phyloP scores from a whole-genome alignment of 2,113 vertebrate genomes.

The Gallinago jamesoni region DNA sequence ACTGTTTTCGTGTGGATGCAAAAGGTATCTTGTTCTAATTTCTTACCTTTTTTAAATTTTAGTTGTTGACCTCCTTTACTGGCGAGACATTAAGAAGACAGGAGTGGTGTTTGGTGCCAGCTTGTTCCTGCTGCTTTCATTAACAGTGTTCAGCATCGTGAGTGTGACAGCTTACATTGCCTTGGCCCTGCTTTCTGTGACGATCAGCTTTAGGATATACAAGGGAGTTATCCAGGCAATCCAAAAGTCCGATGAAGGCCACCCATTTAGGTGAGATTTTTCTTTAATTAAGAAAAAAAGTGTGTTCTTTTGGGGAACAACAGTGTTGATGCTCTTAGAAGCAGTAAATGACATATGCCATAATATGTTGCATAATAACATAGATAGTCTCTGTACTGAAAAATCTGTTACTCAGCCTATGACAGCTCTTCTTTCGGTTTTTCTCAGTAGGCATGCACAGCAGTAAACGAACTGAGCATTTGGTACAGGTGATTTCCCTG shows the following conservation, averaged over 20 bases:
- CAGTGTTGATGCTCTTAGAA: neutral
- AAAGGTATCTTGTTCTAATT: conserved; percentile 50
- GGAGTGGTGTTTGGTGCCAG: conserved; percentile 92
- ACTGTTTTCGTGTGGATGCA: neutral
- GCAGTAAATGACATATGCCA: neutral
- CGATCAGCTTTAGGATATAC: conserved; percentile 97
- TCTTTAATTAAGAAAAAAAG: neutral
- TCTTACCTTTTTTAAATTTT: conserved; percentile 29
- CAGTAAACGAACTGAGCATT: neutral
- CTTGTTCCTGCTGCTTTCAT: conserved; percentile 92
- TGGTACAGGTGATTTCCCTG: neutral
- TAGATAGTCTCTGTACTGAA: neutral
- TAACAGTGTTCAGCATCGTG: conserved; percentile 95
- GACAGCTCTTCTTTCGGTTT: neutral
- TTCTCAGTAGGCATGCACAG: neutral
- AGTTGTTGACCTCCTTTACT: conserved; percentile 98
- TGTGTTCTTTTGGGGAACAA: neutral
- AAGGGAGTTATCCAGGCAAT: conserved; percentile 96
- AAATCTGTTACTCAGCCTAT: neutral
- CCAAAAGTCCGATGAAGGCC: conserved; percentile 96
- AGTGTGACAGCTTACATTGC: conserved; percentile 92
- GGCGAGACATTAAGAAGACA: conserved; percentile 95
- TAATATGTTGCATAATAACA: neutral
- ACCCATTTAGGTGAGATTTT: conserved; percentile 92
- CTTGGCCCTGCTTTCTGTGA: conserved; percentile 92